A percentile compares a stretch with the other conserved stretches of the same genome.
phyloP scores from a whole-genome alignment of 2,888 invertebrate species.

The Eupithecia exiguata region DNA sequence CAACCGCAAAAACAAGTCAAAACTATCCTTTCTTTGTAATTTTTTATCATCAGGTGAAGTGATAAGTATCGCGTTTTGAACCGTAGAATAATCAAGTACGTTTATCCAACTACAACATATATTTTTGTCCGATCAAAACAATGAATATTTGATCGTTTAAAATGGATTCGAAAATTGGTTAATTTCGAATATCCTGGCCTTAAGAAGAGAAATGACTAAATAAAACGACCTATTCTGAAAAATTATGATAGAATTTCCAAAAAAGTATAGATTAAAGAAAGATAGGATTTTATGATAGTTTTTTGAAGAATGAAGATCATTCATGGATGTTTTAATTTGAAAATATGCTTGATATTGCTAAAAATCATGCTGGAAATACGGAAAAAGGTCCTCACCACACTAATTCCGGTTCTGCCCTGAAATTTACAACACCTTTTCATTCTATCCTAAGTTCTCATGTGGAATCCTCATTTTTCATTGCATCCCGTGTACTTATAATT shows the following conservation, averaged over 20 bases:
- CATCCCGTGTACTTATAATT: constrained; percentile 9
- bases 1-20: too few relatives aligned
- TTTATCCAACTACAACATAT: too few relatives aligned
- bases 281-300: background rate
- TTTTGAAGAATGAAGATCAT: constrained; percentile 15
- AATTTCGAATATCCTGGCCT: too few relatives aligned
- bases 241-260: constrained; percentile 12
- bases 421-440: constrained; percentile 69
- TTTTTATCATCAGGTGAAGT: too few relatives aligned
- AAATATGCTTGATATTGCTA: constrained; percentile 33
- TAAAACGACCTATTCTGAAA: constrained; percentile 5
- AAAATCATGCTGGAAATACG: constrained; percentile 70
- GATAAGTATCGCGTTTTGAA: too few relatives aligned
- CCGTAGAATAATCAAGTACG: too few relatives aligned
- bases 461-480: constrained; percentile 14
- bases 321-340: constrained; percentile 26
- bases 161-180: too few relatives aligned
- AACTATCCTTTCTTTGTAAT: too few relatives aligned
- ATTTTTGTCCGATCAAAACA: too few relatives aligned
- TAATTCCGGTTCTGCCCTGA: constrained; percentile 74
- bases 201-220: background rate
- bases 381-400: constrained; percentile 75
- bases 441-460: constrained; percentile 48
- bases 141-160: too few relatives aligned
- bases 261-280: constrained; percentile 5